Base-by-base conservation (phyloP, 2,797 vertebrate genomes). In the Leuciscus waleckii region DNA sequence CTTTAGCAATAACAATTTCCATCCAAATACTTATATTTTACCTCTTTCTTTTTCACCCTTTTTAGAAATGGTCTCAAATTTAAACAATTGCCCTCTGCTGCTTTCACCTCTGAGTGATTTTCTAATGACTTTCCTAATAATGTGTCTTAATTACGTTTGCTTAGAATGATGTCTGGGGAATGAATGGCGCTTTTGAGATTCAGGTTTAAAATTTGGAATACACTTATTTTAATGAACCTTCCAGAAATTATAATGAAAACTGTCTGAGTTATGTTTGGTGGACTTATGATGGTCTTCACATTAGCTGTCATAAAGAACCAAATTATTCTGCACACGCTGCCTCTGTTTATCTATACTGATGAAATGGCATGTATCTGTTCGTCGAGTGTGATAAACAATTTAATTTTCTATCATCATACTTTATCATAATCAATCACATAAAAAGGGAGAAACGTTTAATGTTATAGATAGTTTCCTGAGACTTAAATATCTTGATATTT, bases 71-170 rank as follows among this genome's bases (percentile, higher is more conserved):
- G n/a, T 61, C 51, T 54, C 19, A 54, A 51, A 51, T 2, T 46
- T 23, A 35, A 71, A 83, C 23, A 71, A 79, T 80, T 51, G 29
- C 32, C 70, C 82, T 73, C 26, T 49, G 58, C 32, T 75, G 35
- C 16, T 29, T 23, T 61, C 23, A 54, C 26, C 49, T 65, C 19
- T 29, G 65, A 68, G 43, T 81, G 13, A 46, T 58, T 21, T 77
- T 75, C 13, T 63, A 76, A 71, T 84, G 67, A 89, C 63, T 89
- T 81, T 82, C 86, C 67, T 77, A 90, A 87, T 87, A 83, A 85
- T 69, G 43, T 84, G 70, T 61, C 63, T 39, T 76, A 84, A 86
- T 89, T 91, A 79, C 63, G 35, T 82, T 87, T 87, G 85, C 79
- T 61, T 65, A 6, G 73, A 29, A 49, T 68, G 43, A 89, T 81